Base-by-base conservation (phyloP, 2,888 invertebrate genomes). In the Anticlea derivata region DNA sequence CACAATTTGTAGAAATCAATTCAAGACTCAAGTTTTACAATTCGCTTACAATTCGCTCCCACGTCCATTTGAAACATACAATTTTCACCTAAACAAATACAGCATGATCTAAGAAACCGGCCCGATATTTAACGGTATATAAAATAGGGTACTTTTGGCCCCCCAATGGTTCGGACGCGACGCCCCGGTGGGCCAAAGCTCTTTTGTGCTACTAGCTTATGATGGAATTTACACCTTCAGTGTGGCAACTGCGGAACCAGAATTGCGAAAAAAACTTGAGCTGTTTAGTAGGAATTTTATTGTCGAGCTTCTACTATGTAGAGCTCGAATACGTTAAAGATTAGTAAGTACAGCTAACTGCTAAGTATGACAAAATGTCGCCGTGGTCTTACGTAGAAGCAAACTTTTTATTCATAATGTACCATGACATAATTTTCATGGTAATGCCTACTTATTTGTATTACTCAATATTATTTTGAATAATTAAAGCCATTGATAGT, bases 161-260 rank as follows among this genome's bases (percentile, higher is more conserved):
- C 38, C 43, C 46, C 41, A 13, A 2, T 26, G 31, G 26, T 6
- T 10, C 34, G 23, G 68, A 26, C 7, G 27, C 13, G 38, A 64
- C 73, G 58, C 74, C 75, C 74, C 68, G 75, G 75, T 74, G 79
- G 75, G 80, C 65, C 62, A 66, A 70, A 75, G 70, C 69, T 58
- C 69, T 68, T 73, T 84, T 80, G 75, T 78, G 55, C 66, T 62
- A 49, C 37, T 60, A 68, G 63, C 72, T 77, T 78, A 81, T 80
- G 79, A 83, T 78, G 75, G 80, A 77, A 80, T 83, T 83, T 77
- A 82, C 83, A 83, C 85, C 80, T 81, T 71, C 56, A 58, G 59
- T 63, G 70, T 70, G 64, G 70, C 67, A 71, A 69, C 67, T 7
- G 22, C 20, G 64, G 66, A 65, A 60, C 61, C 55, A 50, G 61